Evolutionary conservation across 2,888 invertebrate species (phyloP).

Genomic region (Hemicrepidius hirtus): DNA sequence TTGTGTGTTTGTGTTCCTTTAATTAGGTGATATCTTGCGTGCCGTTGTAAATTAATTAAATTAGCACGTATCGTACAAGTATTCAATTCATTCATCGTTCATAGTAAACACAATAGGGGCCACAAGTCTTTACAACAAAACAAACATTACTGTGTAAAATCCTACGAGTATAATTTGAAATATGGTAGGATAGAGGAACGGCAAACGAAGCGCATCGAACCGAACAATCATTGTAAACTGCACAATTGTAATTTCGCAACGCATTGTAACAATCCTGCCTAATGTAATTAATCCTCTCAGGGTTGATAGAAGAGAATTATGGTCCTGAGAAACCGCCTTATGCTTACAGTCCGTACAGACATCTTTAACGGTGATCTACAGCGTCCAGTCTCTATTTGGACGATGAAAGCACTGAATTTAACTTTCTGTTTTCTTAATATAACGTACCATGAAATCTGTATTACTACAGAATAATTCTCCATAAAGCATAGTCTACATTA

Average conservation of each 20-base stretch:
- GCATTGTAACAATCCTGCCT: conserved; percentile 50
- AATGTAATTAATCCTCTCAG: conserved; percentile 54
- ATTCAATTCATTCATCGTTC: no score
- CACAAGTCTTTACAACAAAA: not conserved
- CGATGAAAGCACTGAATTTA: not conserved
- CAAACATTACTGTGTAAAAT: no score
- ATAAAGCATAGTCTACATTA: not conserved
- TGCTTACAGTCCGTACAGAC: conserved; percentile 56
- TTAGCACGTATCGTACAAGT: no score
- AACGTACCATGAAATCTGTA: not conserved
- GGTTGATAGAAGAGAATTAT: conserved; percentile 52
- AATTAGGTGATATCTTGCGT: no score
- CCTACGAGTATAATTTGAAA: no score
- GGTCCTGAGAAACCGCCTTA: conserved; percentile 52
- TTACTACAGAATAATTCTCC: not conserved
- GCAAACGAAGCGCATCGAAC: conserved; percentile 19
- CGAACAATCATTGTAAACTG: conserved; percentile 41
- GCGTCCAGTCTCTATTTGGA: conserved; percentile 42
- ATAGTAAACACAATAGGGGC: no score
- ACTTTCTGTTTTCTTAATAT: not conserved
- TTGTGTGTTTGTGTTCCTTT: no score
- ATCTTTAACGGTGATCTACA: conserved; percentile 55
- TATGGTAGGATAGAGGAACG: not conserved
- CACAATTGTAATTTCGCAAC: conserved; percentile 45
- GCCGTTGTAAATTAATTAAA: no score